phyloP scores from a whole-genome alignment of 2,113 vertebrate genomes.

The Tamias sibiricus region DNA sequence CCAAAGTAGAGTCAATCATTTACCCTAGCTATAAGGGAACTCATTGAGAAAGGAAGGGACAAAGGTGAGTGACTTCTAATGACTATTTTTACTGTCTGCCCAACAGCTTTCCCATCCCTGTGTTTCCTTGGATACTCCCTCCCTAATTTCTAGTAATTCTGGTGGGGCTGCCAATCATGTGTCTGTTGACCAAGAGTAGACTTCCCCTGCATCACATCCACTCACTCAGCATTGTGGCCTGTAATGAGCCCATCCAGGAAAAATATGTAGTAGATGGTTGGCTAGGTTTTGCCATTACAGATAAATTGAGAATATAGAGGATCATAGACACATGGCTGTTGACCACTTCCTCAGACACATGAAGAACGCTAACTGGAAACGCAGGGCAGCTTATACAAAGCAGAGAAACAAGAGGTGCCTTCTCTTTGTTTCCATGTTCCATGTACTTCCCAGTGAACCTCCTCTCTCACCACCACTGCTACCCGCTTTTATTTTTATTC shows the following conservation, averaged over 20 bases:
- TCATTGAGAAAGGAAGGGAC: no score
- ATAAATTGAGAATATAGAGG: background rate
- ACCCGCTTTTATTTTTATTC: background rate
- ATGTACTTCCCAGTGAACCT: background rate
- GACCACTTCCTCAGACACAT: background rate
- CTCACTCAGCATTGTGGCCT: no score
- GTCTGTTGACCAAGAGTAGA: background rate
- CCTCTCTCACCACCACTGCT: no score
- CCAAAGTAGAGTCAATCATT: background rate
- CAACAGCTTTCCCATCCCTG: background rate
- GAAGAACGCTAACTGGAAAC: background rate
- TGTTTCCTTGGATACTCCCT: background rate
- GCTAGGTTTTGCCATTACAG: background rate
- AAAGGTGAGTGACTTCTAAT: background rate
- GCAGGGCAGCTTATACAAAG: background rate
- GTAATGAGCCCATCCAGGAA: background rate
- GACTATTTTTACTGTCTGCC: fast-evolving
- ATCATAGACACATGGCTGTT: fast-evolving
- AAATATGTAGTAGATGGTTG: background rate
- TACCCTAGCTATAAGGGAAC: background rate
- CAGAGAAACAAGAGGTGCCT: background rate
- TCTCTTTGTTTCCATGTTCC: background rate
- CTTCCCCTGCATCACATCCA: fast-evolving
- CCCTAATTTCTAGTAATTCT: background rate
- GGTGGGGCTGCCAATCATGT: no score